phyloP scores from a whole-genome alignment of 2,888 invertebrate genomes.

The Clivina fossor region DNA sequence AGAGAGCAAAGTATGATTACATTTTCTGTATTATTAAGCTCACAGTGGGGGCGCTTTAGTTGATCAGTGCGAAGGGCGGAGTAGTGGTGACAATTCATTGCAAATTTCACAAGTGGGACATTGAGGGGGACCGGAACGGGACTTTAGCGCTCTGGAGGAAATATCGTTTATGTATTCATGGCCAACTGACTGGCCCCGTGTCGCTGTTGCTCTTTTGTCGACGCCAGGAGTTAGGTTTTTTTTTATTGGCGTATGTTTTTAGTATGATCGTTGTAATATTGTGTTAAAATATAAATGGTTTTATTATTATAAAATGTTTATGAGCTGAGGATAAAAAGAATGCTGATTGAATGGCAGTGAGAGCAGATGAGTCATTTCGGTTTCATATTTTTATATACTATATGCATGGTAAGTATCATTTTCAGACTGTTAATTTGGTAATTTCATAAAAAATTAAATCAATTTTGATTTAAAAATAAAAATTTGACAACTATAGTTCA shows the following conservation, averaged over 20 bases:
- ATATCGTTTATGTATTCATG: constrained; percentile 29
- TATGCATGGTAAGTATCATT: no score
- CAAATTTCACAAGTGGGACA: no score
- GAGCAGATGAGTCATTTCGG: no score
- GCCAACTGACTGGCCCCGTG: no score
- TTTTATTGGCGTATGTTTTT: no score
- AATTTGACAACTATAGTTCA: no score
- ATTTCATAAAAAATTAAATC: no score
- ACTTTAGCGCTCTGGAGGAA: constrained; percentile 1
- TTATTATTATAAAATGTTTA: constrained; percentile 33
- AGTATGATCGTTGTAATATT: constrained; percentile 13
- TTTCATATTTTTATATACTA: no score
- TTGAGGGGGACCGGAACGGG: background rate
- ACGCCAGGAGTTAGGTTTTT: no score
- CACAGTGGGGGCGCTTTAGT: constrained; percentile 47
- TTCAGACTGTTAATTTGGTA: no score
- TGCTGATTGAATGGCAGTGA: constrained; percentile 31
- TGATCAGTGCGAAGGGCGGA: constrained; percentile 47
- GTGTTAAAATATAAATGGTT: constrained; percentile 32
- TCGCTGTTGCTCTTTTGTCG: constrained; percentile 26
- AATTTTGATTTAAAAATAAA: no score
- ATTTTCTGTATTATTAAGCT: constrained; percentile 46
- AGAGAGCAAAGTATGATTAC: constrained; percentile 52
- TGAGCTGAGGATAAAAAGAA: constrained; percentile 10
- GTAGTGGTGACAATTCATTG: constrained; percentile 47